phyloP scores from a whole-genome alignment of 1,140 invertebrate species.

The Homalodisca vitripennis region DNA sequence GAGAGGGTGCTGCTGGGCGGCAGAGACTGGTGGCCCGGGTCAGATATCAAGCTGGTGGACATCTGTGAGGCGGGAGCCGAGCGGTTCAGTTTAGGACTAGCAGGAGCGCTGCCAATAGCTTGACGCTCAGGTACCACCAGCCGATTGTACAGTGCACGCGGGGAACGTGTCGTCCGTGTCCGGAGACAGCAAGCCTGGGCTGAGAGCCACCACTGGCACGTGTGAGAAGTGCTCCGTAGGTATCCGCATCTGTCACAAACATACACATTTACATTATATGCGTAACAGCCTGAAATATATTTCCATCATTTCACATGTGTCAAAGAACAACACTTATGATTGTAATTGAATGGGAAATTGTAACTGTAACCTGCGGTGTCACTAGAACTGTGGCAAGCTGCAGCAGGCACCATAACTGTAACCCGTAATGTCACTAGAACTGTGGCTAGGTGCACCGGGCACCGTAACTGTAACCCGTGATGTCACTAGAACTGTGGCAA shows the following conservation, averaged over 20 bases:
- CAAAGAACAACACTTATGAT: too few species aligned
- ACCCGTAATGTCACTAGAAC: too few species aligned
- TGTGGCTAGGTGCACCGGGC: too few species aligned
- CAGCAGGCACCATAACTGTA: too few species aligned
- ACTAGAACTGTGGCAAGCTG: too few species aligned
- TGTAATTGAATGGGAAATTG: neutral
- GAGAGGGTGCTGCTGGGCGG: constrained; percentile 48
- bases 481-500: too few species aligned
- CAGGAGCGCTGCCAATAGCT: constrained; percentile 63
- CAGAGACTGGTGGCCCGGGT: constrained; percentile 54
- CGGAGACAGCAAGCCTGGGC: constrained; percentile 74
- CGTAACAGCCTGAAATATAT: neutral
- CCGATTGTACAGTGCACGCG: constrained; percentile 59
- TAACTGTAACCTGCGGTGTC: too few species aligned
- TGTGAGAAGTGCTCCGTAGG: constrained; percentile 94
- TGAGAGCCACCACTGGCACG: constrained; percentile 88
- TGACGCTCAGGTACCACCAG: constrained; percentile 57
- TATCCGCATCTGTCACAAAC: constrained; percentile 86
- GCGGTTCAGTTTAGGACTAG: constrained; percentile 59
- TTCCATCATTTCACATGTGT: too few species aligned
- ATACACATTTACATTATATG: constrained; percentile 25
- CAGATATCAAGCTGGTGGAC: constrained; percentile 50
- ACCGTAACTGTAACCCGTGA: too few species aligned
- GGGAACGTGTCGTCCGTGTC: constrained; percentile 63
- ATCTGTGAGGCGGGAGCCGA: constrained; percentile 50